Evolutionary conservation across 2,888 invertebrate species (phyloP).

Genomic region (Megamerina dolium): DNA sequence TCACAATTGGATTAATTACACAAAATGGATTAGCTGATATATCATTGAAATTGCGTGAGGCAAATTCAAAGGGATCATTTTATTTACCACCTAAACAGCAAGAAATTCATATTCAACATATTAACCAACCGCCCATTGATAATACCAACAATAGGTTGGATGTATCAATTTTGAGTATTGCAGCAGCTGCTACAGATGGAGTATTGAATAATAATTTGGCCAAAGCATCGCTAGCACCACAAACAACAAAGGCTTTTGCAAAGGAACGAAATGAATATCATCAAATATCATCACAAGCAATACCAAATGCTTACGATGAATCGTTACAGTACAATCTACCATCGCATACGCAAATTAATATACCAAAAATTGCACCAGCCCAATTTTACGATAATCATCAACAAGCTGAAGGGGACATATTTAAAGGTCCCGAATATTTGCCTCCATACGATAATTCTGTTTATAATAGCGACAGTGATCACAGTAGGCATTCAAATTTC

Average conservation of each 20-base stretch:
- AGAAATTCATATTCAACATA: background rate
- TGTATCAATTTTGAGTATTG: too few relatives aligned
- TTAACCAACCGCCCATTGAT: too few relatives aligned
- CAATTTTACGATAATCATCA: background rate
- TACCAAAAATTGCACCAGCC: too few relatives aligned
- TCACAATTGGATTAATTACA: constrained; percentile 26
- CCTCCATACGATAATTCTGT: constrained; percentile 2
- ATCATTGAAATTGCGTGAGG: constrained; percentile 26
- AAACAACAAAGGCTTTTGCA: background rate
- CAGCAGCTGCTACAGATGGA: too few relatives aligned
- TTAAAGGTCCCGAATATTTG: constrained; percentile 13
- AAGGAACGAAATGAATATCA: background rate
- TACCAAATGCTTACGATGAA: too few relatives aligned
- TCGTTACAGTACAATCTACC: too few relatives aligned
- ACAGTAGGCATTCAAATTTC: constrained; percentile 8
- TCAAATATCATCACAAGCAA: background rate
- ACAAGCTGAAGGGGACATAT: too few relatives aligned
- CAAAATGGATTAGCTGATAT: constrained; percentile 29
- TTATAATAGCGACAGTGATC: background rate
- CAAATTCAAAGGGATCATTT: background rate
- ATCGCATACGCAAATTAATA: constrained; percentile 2
- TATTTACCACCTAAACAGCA: constrained; percentile 4
- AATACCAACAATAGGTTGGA: too few relatives aligned
- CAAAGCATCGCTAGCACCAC: too few relatives aligned
- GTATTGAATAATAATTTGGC: too few relatives aligned